Evolutionary conservation across 37 sponge, comb jelly and placozoan genomes (phyloP).

Genomic region (Dysidea cf. avara): DNA sequence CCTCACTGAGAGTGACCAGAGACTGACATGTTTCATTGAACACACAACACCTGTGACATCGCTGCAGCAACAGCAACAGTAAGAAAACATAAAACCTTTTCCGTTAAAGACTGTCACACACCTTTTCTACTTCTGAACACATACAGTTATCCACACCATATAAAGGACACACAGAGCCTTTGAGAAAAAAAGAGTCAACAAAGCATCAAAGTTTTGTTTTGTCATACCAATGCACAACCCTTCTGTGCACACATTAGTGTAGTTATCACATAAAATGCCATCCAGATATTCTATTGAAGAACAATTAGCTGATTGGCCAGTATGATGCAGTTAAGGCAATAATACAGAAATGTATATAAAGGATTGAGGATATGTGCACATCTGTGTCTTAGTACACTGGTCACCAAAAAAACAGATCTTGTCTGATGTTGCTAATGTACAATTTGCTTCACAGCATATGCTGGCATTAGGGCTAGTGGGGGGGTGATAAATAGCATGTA

Average conservation of each 20-base stretch:
- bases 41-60: constrained; percentile 56
- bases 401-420: neutral
- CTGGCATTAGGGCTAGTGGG: neutral
- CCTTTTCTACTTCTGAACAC: constrained; percentile 19
- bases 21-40: constrained; percentile 38
- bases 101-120: neutral
- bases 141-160: constrained; percentile 5
- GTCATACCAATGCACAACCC: constrained; percentile 46
- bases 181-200: neutral
- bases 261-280: constrained; percentile 35
- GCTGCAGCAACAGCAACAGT: constrained; percentile 6
- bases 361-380: constrained; percentile 12
- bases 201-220: neutral
- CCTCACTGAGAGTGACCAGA: no score
- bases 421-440: neutral
- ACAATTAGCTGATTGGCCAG: constrained; percentile 15
- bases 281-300: constrained; percentile 6
- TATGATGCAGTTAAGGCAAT: neutral
- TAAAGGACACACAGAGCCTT: constrained; percentile 35
- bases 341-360: neutral
- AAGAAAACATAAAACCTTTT: neutral
- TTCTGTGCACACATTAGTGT: constrained; percentile 36
- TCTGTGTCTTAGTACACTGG: neutral
- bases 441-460: neutral
- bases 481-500: no score